Evolutionary conservation across 2,797 vertebrate genomes (phyloP), one percentile per base, ranked within the genome.

Genomic region (Mormyrus proboscirostris): DNA sequence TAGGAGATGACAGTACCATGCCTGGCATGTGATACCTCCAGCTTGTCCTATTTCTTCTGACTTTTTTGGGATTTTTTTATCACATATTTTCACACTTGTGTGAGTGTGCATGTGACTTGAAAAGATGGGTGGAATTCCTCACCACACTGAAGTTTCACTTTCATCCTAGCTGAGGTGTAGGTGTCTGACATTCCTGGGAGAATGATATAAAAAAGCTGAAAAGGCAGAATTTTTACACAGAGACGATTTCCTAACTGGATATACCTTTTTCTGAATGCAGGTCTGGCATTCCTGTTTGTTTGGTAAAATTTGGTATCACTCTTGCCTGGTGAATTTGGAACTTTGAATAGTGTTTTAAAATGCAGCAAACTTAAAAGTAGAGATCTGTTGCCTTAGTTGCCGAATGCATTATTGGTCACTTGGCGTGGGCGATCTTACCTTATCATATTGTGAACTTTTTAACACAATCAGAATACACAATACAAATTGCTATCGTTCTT

Each of bases 101-200:
- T 51, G 79, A 12, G 88, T 59, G 65, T 89, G 73, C 90, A 90
- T 65, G 85, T 92, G 89, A 91, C 91, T 88, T 93, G 90, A 93
- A 91, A 91, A 93, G 93, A 95, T 95, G 92, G 69, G 93, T 93
- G 91, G 90, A 94, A 95, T 95, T 95, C 94, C 94, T 90, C 89
- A 84, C 90, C 86, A 91, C 90, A 90, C 90, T 92, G 89, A 93
- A 90, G 90, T 91, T 89, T 89, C 14, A 65, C 92, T 94, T 93
- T 93, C 90, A 94, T 92, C 93, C 91, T 69, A 89, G 87, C 91
- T 92, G 86, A 76, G 82, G 91, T 90, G 91, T 90, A 91, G 90
- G 29, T 57, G 50, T 19, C 22, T 22, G 38, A 8, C 38, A 38
- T 59, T 69, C 41, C 65, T 62, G 25, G 9, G 50, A 29, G 44